Conservation (phyloP, 1,140 invertebrate genomes). For the Bombus superbus region DNA sequence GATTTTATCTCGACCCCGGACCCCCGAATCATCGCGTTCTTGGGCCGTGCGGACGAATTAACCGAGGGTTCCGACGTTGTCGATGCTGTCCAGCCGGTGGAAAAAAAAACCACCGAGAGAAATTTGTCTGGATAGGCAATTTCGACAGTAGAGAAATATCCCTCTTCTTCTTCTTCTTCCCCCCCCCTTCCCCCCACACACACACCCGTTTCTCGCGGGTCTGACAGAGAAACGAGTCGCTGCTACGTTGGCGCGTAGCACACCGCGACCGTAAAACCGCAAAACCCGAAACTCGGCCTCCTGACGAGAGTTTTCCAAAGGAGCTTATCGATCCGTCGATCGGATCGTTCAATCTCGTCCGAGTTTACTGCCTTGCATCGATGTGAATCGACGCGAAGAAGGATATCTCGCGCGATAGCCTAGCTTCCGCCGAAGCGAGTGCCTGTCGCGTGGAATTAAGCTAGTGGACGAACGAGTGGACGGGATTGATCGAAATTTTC, state of each 20-base stretch:
- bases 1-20: constrained; percentile 39
- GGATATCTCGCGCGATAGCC: background rate
- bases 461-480: too few relatives aligned
- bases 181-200: too few relatives aligned
- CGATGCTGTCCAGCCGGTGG: background rate
- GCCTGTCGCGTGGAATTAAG: background rate
- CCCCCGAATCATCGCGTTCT: constrained; percentile 20
- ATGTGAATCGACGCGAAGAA: background rate
- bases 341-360: background rate
- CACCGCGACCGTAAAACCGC: too few relatives aligned
- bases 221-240: background rate
- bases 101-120: background rate
- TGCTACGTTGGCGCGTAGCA: background rate
- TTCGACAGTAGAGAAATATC: background rate
- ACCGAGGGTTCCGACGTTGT: constrained; percentile 2
- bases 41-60: background rate
- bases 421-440: background rate
- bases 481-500: background rate
- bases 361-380: background rate
- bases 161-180: background rate
- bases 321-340: constrained; percentile 12
- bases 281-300: background rate
- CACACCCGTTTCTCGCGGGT: too few relatives aligned
- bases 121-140: background rate
- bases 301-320: constrained; percentile 6